Evolutionary conservation across 2,797 vertebrate species (phyloP).

Genomic region (Pseudochirops cupreus): DNA sequence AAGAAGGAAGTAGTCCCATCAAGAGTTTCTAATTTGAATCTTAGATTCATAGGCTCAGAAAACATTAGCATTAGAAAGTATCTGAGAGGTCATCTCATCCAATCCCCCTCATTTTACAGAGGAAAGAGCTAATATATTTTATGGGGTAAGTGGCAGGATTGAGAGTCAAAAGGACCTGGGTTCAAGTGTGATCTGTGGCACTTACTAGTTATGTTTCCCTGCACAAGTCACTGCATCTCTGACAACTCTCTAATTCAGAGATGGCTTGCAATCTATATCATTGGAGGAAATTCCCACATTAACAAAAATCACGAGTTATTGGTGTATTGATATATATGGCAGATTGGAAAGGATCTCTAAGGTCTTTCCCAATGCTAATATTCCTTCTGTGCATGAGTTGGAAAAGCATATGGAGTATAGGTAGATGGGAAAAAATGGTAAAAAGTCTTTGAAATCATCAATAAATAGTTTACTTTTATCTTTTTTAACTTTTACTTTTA

Average conservation of each 20-base stretch:
- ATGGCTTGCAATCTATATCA: background rate
- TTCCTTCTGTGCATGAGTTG: background rate
- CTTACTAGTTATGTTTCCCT: background rate
- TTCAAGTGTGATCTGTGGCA: background rate
- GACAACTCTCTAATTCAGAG: background rate
- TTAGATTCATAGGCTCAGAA: background rate
- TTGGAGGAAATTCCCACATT: background rate
- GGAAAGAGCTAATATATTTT: background rate
- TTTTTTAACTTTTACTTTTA: background rate
- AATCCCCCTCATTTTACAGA: background rate
- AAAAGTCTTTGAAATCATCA: background rate
- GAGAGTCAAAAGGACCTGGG: background rate
- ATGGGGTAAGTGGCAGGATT: background rate
- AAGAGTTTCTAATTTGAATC: background rate
- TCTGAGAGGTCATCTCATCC: background rate
- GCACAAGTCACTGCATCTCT: background rate
- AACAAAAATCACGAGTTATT: background rate
- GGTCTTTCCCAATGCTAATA: background rate
- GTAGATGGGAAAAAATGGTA: background rate
- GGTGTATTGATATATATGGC: background rate
- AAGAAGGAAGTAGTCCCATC: background rate
- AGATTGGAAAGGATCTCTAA: background rate
- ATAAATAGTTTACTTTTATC: background rate
- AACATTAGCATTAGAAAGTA: no score
- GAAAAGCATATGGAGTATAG: background rate